These are phyloP conservation scores for Cremastinae sp. DNA, from an alignment of 2,888 invertebrate species.

Conservation along the genomic window DNA sequence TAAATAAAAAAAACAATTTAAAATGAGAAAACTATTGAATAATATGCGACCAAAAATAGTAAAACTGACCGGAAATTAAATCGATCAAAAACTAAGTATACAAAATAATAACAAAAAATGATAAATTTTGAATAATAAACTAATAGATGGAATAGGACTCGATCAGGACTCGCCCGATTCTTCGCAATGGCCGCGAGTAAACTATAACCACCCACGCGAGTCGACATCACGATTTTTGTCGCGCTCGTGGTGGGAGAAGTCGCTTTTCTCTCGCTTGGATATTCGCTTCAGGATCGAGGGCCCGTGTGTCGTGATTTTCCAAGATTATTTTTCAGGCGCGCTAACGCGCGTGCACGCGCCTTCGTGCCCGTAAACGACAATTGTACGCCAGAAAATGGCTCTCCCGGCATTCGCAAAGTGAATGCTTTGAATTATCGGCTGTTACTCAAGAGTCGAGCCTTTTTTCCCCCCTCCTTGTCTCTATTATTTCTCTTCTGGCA, in stretches of 20 bases:
- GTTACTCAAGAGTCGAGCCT: constrained; percentile 29
- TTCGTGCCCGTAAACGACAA: constrained; percentile 7
- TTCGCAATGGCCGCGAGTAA: constrained; percentile 58
- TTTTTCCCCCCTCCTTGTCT: constrained; percentile 10
- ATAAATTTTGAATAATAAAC: no score
- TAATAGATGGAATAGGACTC: constrained; percentile 29
- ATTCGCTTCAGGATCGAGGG: constrained; percentile 4
- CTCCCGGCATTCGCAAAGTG: constrained; percentile 47
- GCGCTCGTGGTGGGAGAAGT: constrained; percentile 39
- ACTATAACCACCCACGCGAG: constrained; percentile 61
- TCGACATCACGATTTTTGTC: constrained; percentile 46
- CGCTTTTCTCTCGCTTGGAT: constrained; percentile 9
- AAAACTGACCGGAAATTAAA: no score
- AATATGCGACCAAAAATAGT: no score
- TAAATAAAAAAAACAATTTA: no score
- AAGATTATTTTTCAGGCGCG: constrained; percentile 33
- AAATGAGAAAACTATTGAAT: no score
- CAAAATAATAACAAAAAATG: constrained; percentile 26
- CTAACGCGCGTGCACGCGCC: neutral
- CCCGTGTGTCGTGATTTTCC: constrained; percentile 34
- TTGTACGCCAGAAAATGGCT: constrained; percentile 58
- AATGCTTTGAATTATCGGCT: constrained; percentile 57
- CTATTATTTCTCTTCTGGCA: neutral
- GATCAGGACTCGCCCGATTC: constrained; percentile 41
- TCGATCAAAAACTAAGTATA: neutral